Percentiles rank a stretch among this genome's conserved stretches.
These are phyloP conservation scores for Chaetoderma sp. DNA, from an alignment of 2,888 invertebrate genomes.

Conservation along the genomic window DNA sequence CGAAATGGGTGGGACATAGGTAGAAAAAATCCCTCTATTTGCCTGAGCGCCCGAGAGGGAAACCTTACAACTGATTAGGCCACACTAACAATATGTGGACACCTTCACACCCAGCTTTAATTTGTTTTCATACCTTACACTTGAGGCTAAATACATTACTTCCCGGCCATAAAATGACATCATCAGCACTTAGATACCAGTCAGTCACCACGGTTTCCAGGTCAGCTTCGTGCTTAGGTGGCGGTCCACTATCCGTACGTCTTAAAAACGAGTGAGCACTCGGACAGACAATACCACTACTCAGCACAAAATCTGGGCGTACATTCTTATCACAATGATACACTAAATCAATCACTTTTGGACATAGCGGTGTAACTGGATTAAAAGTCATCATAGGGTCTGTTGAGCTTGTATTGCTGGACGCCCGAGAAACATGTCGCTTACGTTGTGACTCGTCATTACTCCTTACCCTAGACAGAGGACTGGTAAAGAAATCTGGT, in stretches of 20 bases:
- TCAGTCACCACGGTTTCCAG: constrained; percentile 78
- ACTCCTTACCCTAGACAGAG: too few species aligned
- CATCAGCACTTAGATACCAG: constrained; percentile 72
- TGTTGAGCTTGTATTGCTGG: constrained; percentile 52
- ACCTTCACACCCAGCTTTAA: too few species aligned
- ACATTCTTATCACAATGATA: constrained; percentile 40
- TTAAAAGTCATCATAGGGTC: constrained; percentile 49
- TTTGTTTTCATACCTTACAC: constrained; percentile 34
- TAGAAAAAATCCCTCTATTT: too few species aligned
- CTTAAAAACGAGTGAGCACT: constrained; percentile 52
- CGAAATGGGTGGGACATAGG: too few species aligned
- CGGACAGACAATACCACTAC: constrained; percentile 50
- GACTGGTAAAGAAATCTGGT: neutral
- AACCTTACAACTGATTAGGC: too few species aligned
- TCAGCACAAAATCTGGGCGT: constrained; percentile 35
- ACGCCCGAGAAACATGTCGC: constrained; percentile 32
- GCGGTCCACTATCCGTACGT: constrained; percentile 49
- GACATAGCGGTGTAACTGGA: constrained; percentile 40
- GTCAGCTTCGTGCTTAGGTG: constrained; percentile 72
- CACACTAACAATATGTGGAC: too few species aligned
- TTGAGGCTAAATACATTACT: constrained; percentile 68
- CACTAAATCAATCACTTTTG: constrained; percentile 43
- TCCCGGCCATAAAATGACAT: constrained; percentile 70
- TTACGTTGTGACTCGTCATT: neutral
- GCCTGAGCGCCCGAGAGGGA: too few species aligned